A percentile compares a stretch with the other conserved stretches of the same genome.
These are phyloP conservation scores for Struthio camelus DNA, from an alignment of 2,113 vertebrate genomes.

Conservation along the genomic window DNA sequence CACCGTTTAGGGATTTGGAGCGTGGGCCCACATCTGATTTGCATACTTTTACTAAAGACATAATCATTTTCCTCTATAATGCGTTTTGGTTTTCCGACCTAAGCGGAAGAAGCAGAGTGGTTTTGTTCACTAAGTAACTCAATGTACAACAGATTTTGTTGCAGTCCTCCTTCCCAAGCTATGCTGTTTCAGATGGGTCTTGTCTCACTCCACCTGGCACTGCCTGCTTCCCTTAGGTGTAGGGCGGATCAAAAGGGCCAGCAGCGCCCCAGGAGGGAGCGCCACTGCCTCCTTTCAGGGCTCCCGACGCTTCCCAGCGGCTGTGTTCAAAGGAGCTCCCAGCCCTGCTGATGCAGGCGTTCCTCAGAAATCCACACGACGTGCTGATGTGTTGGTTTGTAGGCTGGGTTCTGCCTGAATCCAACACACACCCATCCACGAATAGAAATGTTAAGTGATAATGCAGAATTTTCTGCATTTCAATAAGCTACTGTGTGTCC, in stretches of 20 bases:
- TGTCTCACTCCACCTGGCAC: neutral
- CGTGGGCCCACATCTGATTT: neutral
- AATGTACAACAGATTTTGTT: neutral
- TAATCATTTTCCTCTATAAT: neutral
- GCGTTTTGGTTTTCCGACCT: neutral
- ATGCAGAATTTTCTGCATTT: neutral
- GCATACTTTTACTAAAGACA: neutral
- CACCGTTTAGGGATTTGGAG: neutral
- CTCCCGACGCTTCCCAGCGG: neutral
- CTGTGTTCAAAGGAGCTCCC: neutral
- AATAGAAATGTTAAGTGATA: neutral
- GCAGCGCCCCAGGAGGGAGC: neutral
- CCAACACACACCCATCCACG: neutral
- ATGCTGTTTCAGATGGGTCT: neutral
- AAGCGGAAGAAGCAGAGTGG: neutral
- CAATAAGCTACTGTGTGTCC: accelerated
- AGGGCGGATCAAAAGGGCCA: conserved; percentile 14
- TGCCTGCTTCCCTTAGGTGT: neutral
- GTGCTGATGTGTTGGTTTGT: neutral
- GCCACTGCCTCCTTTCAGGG: neutral
- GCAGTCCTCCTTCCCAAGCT: neutral
- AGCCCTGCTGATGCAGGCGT: neutral
- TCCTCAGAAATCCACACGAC: neutral
- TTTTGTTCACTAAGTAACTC: neutral
- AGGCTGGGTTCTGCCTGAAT: neutral